Evolutionary conservation across 2,888 invertebrate species (phyloP).

Genomic region (Scrobipalpa atriplicella): DNA sequence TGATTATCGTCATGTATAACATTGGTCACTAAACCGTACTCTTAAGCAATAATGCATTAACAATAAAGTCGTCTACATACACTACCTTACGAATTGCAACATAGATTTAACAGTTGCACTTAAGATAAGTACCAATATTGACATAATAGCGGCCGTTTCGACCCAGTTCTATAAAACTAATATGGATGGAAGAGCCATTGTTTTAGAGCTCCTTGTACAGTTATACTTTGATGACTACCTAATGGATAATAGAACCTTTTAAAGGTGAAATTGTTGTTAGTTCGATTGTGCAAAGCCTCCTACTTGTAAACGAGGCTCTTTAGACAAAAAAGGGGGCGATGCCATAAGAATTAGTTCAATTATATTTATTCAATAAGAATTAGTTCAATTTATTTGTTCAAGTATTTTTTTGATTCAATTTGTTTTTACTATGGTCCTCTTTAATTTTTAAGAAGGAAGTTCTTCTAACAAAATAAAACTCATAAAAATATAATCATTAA

Average conservation of each 20-base stretch:
- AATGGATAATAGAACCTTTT: constrained; percentile 18
- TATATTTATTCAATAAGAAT: no score
- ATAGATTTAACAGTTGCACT: background rate
- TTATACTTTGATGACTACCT: constrained; percentile 7
- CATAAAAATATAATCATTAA: no score
- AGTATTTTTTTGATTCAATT: no score
- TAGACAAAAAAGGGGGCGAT: background rate
- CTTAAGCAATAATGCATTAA: background rate
- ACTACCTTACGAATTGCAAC: background rate
- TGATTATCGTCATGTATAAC: no score
- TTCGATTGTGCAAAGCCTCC: background rate
- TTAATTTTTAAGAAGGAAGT: no score
- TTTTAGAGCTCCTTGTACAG: background rate
- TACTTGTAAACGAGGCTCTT: background rate
- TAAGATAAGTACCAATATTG: constrained; percentile 14
- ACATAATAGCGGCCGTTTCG: background rate
- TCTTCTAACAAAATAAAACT: no score
- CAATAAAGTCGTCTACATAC: background rate
- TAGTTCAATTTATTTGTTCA: no score
- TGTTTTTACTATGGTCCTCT: no score
- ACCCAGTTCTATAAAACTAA: background rate
- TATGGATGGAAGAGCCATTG: background rate
- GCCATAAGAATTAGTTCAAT: background rate
- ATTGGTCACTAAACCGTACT: background rate
- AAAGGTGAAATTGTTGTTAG: background rate